Evolutionary conservation across 2,113 vertebrate species (phyloP), one percentile per base, ranked within the genome.

Genomic region (Cryptotis parvus): DNA sequence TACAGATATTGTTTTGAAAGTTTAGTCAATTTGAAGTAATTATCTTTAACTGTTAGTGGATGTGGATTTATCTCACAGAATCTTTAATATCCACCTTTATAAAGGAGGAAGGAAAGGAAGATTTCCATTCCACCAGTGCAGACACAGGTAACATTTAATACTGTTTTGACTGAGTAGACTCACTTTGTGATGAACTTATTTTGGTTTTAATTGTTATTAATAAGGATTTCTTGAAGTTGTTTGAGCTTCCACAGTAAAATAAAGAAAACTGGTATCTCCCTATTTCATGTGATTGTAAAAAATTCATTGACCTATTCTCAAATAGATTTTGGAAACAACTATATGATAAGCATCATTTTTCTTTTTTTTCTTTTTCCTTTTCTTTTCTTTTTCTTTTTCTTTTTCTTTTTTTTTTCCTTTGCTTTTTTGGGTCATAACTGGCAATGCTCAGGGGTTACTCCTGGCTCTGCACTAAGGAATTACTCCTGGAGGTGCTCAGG

Each of bases 11-110:
- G 83, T 83, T 41, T 33, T 84, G 33, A 75, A 73, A 24, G 26
- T 77, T 79, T 49, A 49, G 16, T 76, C 58, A 31, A 18, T 81
- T 74, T 74, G 41, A 43, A 74, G 29, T 73, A 55, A 83, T 94
- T 87, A 29, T 75, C 18, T 69, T 88, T 68, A 84, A 58, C 16
- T 73, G 58, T 73, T 78, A 22, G 16, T 73, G 52, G 4, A 11
- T 37, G 5, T 73, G 55, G 27, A 45, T 68, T 63, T 61, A 49
- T 70, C n/a, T 37, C 58, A 72, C 24, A 35, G 78, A 92, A 84
- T 58, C 31, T 68, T 33, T 18, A 22, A 61, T 75, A 70, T 83
- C 20, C 20, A 20, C 49, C 49, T 94, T 74, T 52, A 20, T 58
- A 76, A 72, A 68, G 31, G 52, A 52, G 69, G 3, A 16, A 52